A percentile compares a stretch with the other conserved stretches of the same genome.
Evolutionary conservation across 2,797 vertebrate genomes (phyloP).

Genomic region (Gouania willdenowi): DNA sequence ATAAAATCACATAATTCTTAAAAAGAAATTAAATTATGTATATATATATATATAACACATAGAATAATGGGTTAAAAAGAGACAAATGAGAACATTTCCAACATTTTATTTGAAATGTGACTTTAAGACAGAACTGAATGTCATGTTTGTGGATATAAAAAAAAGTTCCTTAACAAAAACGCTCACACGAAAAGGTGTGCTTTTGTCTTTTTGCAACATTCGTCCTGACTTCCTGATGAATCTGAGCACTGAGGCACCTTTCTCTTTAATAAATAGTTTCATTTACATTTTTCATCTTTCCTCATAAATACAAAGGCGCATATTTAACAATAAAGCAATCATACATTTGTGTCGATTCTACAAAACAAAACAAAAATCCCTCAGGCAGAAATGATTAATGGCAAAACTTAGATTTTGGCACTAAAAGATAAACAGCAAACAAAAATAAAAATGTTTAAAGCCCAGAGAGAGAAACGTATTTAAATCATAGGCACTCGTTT

Average conservation of each 20-base stretch:
- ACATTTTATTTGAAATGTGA: conserved; percentile 83
- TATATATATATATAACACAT: no score
- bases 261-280: conserved; percentile 78
- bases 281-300: conserved; percentile 70
- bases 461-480: conserved; percentile 69
- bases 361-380: conserved; percentile 73
- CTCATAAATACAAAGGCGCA: conserved; percentile 79
- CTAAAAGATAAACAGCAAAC: conserved; percentile 51
- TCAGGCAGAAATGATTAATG: conserved; percentile 63
- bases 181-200: conserved; percentile 75
- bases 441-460: conserved; percentile 83
- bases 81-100: conserved; percentile 32
- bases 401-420: conserved; percentile 88
- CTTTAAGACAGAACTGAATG: conserved; percentile 72
- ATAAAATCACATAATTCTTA: no score
- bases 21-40: no score
- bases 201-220: conserved; percentile 62
- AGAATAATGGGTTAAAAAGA: no score
- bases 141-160: conserved; percentile 80
- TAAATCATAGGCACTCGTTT: conserved; percentile 99
- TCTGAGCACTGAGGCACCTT: conserved; percentile 62
- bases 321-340: conserved; percentile 76
- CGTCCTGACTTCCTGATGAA: conserved; percentile 50
- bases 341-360: conserved; percentile 82
- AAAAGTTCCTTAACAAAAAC: conserved; percentile 76